These are phyloP conservation scores for Odontocolon sp. DNA, from an alignment of 2,888 invertebrate species.

Conservation along the genomic window DNA sequence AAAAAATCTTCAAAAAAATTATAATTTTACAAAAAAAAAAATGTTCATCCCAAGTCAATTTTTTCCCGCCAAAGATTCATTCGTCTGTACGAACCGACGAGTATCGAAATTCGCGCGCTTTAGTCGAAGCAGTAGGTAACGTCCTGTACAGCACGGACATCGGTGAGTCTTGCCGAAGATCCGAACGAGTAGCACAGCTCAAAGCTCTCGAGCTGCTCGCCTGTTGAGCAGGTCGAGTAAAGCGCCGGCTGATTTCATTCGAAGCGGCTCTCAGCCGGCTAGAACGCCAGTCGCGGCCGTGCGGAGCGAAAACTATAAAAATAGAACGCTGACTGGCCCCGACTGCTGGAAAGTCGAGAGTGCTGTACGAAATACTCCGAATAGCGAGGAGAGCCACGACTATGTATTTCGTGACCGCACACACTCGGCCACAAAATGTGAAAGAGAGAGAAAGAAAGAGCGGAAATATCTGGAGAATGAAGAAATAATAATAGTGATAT, in stretches of 20 bases:
- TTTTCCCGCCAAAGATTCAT: too few species aligned
- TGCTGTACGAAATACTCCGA: slow-evolving; percentile 55
- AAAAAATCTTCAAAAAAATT: too few species aligned
- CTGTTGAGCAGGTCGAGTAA: slow-evolving; percentile 39
- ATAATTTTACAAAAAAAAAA: too few species aligned
- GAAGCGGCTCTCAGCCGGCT: slow-evolving; percentile 16
- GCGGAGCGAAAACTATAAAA: slow-evolving; percentile 53
- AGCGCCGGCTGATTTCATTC: slow-evolving; percentile 49
- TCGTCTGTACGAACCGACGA: too few species aligned
- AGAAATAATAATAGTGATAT: slow-evolving; percentile 49
- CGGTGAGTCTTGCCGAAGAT: slow-evolving; percentile 1
- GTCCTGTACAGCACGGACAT: slow-evolving; percentile 35
- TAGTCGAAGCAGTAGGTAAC: slow-evolving; percentile 35
- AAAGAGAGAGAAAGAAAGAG: slow-evolving; percentile 45
- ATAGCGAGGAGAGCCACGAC: slow-evolving; percentile 43
- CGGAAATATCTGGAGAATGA: slow-evolving; percentile 51
- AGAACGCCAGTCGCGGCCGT: slow-evolving; percentile 23
- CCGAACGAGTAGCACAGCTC: background rate
- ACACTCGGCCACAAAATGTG: background rate
- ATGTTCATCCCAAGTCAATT: too few species aligned
- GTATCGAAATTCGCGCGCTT: background rate
- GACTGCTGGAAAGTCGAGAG: slow-evolving; percentile 42
- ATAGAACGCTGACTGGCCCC: slow-evolving; percentile 52
- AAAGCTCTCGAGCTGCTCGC: background rate
- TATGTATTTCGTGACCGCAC: slow-evolving; percentile 45